Conservation (phyloP, 1,140 invertebrate species). For the Drosophila ficusphila region DNA sequence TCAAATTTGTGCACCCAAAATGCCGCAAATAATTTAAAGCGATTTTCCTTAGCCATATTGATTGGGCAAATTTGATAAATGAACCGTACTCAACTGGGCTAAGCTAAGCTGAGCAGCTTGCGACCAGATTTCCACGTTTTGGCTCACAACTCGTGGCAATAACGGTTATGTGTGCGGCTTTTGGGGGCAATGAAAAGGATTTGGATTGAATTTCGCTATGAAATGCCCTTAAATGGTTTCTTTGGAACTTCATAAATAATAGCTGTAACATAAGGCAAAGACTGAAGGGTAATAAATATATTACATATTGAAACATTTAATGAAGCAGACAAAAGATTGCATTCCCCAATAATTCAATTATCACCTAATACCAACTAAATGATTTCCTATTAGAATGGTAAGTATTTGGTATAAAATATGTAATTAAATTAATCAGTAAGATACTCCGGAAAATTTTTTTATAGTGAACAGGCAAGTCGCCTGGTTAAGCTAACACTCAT, state of each 20-base stretch:
- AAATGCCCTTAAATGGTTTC: neutral
- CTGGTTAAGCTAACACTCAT: neutral
- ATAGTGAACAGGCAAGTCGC: neutral
- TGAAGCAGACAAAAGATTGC: too few species aligned
- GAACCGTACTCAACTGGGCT: neutral
- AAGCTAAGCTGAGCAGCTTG: constrained; percentile 1
- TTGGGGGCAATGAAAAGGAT: neutral
- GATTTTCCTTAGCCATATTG: constrained; percentile 63
- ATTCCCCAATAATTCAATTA: too few species aligned
- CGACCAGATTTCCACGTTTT: constrained; percentile 12
- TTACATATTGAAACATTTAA: too few species aligned
- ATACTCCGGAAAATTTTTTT: too few species aligned
- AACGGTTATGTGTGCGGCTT: neutral
- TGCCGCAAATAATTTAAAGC: constrained; percentile 68
- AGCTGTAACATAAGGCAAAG: too few species aligned
- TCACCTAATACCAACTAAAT: too few species aligned
- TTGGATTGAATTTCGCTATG: neutral
- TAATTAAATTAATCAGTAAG: too few species aligned
- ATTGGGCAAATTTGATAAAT: constrained; percentile 77
- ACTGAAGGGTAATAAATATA: too few species aligned
- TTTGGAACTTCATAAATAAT: too few species aligned
- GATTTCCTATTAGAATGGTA: too few species aligned
- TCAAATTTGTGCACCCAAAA: constrained; percentile 60
- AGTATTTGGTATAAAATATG: too few species aligned
- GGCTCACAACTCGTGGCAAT: constrained; percentile 11